Evolutionary conservation across 2,113 vertebrate genomes (phyloP).

Genomic region (Onychostoma macrolepis): DNA sequence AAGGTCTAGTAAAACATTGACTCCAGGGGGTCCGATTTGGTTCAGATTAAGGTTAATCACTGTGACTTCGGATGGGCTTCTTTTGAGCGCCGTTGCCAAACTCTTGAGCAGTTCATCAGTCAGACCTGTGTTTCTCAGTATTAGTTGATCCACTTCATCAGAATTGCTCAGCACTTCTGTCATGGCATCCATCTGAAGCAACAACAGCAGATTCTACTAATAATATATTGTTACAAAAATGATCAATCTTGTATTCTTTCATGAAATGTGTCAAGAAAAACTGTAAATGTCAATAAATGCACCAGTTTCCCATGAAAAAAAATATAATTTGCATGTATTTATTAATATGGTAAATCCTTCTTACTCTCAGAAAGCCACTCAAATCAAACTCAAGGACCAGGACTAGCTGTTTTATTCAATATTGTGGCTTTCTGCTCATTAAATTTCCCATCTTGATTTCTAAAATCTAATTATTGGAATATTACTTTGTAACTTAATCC

Average conservation of each 20-base stretch:
- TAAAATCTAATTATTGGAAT: neutral
- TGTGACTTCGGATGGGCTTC: conserved; percentile 73
- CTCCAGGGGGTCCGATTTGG: conserved; percentile 75
- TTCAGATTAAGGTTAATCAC: conserved; percentile 83
- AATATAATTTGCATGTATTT: neutral
- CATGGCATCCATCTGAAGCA: conserved; percentile 73
- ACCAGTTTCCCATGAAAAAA: neutral
- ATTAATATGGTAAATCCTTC: neutral
- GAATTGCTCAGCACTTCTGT: conserved; percentile 70
- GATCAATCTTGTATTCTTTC: neutral
- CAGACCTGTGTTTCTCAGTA: conserved; percentile 80
- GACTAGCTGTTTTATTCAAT: neutral
- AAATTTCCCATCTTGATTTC: neutral
- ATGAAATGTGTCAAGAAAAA: neutral
- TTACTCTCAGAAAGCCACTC: neutral
- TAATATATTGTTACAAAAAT: neutral
- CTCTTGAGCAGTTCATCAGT: conserved; percentile 74
- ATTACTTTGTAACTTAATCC: neutral
- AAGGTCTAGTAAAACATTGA: conserved; percentile 74
- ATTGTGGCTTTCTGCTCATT: neutral
- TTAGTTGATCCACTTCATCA: conserved; percentile 78
- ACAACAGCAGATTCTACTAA: neutral
- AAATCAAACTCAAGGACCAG: neutral
- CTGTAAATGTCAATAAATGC: neutral
- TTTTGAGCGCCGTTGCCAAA: conserved; percentile 71